A percentile compares a stretch with the other conserved stretches of the same genome.
phyloP scores from a whole-genome alignment of 1,140 invertebrate genomes.

The Drosophila rufa region DNA sequence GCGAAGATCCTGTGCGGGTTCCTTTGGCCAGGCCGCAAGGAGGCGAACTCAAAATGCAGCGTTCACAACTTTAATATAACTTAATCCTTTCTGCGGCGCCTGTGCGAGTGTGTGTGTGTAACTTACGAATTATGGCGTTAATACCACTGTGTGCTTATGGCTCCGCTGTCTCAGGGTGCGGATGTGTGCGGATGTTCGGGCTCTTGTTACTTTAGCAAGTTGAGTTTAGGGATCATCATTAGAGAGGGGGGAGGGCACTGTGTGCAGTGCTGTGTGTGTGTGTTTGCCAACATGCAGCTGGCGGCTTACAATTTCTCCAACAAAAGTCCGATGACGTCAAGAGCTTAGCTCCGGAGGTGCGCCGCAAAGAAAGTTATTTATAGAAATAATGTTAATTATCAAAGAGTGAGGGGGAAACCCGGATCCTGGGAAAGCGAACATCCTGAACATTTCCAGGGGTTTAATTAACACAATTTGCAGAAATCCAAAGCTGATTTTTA shows the following conservation, averaged over 20 bases:
- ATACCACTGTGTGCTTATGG: constrained; percentile 76
- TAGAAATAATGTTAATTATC: constrained; percentile 43
- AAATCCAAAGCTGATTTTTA: not conserved
- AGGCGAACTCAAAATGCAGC: constrained; percentile 61
- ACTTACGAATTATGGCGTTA: constrained; percentile 80
- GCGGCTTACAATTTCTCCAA: constrained; percentile 37
- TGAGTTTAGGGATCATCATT: constrained; percentile 82
- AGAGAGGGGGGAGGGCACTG: constrained; percentile 17
- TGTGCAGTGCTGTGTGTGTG: constrained; percentile 8
- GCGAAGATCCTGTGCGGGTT: constrained; percentile 20
- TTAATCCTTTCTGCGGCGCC: constrained; percentile 67
- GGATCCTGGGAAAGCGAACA: not conserved
- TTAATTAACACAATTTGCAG: not conserved
- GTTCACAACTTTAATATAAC: constrained; percentile 76
- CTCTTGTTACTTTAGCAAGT: constrained; percentile 76
- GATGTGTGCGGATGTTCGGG: constrained; percentile 21
- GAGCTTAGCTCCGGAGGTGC: constrained; percentile 7
- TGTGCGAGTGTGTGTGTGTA: constrained; percentile 45
- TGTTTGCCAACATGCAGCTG: constrained; percentile 31
- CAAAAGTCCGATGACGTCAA: constrained; percentile 38
- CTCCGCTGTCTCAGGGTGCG: constrained; percentile 10
- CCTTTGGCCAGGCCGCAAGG: constrained; percentile 45
- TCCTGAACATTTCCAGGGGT: not conserved
- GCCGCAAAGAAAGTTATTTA: constrained; percentile 47
- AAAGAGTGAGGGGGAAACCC: not conserved